phyloP scores from a whole-genome alignment of 2,888 invertebrate genomes.

The Latheticus oryzae region DNA sequence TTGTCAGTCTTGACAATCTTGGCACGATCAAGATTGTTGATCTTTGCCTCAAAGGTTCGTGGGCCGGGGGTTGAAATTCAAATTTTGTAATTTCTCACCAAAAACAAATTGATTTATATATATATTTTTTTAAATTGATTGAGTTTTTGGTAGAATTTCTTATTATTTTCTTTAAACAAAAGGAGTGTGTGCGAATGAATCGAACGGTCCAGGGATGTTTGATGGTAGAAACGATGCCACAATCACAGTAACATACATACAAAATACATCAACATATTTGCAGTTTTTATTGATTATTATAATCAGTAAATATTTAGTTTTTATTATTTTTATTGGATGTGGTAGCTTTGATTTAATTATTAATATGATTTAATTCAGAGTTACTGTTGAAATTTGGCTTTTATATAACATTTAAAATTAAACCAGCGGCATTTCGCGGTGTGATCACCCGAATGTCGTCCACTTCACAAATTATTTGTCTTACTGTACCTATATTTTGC shows the following conservation, averaged over 20 bases:
- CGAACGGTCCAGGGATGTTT: slow-evolving; percentile 28
- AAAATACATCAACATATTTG: slow-evolving; percentile 64
- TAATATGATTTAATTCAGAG: slow-evolving; percentile 59
- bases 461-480: slow-evolving; percentile 60
- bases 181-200: slow-evolving; percentile 10
- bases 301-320: slow-evolving; percentile 61
- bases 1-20: slow-evolving; percentile 40
- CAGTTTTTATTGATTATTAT: slow-evolving; percentile 60
- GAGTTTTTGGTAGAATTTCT: slow-evolving; percentile 11
- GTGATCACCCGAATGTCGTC: slow-evolving; percentile 41
- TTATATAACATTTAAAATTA: slow-evolving; percentile 47
- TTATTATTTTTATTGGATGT: slow-evolving; percentile 64
- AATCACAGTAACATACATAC: slow-evolving; percentile 65
- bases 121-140: slow-evolving; percentile 17
- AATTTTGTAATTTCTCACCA: slow-evolving; percentile 4
- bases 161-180: too few relatives aligned
- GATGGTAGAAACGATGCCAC: slow-evolving; percentile 53
- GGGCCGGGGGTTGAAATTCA: slow-evolving; percentile 11
- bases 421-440: slow-evolving; percentile 46
- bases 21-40: slow-evolving; percentile 34
- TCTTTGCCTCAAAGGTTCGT: slow-evolving; percentile 38
- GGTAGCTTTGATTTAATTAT: slow-evolving; percentile 63
- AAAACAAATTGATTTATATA: too few relatives aligned
- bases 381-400: slow-evolving; percentile 63
- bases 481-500: slow-evolving; percentile 67